A percentile compares a stretch with the other conserved stretches of the same genome.
Evolutionary conservation across 2,888 invertebrate species (phyloP).

Genomic region (Furcula furcula): DNA sequence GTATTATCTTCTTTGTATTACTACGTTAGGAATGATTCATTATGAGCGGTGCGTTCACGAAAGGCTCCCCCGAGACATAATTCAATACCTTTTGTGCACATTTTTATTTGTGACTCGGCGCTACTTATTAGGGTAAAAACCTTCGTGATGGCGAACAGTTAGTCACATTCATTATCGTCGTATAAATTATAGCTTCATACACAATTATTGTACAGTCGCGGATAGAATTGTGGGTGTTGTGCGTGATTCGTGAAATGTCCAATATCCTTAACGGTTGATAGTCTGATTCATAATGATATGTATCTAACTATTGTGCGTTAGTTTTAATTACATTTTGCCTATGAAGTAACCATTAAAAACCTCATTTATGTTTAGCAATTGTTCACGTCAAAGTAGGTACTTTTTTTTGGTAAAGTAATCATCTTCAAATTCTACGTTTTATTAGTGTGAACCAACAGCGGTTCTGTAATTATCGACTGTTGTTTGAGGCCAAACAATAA

Average conservation of each 20-base stretch:
- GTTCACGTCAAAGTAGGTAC: no score
- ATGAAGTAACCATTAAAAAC: no score
- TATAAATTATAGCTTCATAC: constrained; percentile 71
- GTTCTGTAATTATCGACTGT: no score
- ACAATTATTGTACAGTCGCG: constrained; percentile 59
- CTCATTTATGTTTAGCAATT: no score
- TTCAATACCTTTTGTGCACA: constrained; percentile 57
- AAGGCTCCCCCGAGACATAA: constrained; percentile 48
- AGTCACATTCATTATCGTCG: constrained; percentile 73
- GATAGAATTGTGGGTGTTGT: constrained; percentile 41
- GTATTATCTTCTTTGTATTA: constrained; percentile 19
- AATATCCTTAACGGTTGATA: constrained; percentile 44
- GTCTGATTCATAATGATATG: constrained; percentile 38
- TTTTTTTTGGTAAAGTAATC: no score
- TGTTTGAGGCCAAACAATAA: not conserved
- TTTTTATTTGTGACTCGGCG: constrained; percentile 48
- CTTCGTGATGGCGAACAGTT: constrained; percentile 68
- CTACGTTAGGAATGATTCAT: constrained; percentile 32
- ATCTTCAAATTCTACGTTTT: no score
- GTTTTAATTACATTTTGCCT: no score
- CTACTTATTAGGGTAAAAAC: constrained; percentile 67
- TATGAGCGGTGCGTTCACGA: constrained; percentile 31
- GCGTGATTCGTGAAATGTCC: constrained; percentile 63
- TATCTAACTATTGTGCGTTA: no score
- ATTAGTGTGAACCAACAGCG: no score